Conservation (phyloP, 92 coral and sea anemone species). For the Epizoanthus stellaris region DNA sequence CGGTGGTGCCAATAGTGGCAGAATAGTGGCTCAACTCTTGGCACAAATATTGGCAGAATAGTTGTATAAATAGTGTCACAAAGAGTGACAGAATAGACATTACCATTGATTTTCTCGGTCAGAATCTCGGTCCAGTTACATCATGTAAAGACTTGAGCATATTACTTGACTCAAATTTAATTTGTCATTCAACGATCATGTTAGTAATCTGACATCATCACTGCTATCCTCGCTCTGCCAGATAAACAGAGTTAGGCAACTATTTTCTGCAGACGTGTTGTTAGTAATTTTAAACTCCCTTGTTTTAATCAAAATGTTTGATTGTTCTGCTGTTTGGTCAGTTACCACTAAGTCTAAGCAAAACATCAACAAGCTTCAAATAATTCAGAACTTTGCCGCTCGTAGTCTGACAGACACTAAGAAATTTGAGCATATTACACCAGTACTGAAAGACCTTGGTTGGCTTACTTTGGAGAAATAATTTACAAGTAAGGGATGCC, state of each 20-base stretch:
- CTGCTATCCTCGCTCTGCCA: neutral
- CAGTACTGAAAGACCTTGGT: too few species aligned
- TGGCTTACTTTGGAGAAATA: too few species aligned
- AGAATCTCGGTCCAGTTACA: constrained; percentile 19
- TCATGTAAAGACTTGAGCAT: constrained; percentile 29
- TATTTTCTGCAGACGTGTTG: neutral
- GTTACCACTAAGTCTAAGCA: constrained; percentile 13
- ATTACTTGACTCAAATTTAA: constrained; percentile 27
- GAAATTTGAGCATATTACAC: too few species aligned
- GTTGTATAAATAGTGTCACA: too few species aligned
- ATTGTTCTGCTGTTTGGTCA: constrained; percentile 4
- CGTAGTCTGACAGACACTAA: too few species aligned
- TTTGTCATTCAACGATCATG: constrained; percentile 25
- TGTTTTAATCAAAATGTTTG: neutral
- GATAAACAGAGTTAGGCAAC: neutral
- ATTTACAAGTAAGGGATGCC: too few species aligned
- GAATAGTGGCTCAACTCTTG: too few species aligned
- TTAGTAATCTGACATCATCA: neutral
- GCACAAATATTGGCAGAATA: too few species aligned
- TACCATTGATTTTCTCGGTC: constrained; percentile 26
- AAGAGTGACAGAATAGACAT: too few species aligned
- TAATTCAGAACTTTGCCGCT: too few species aligned
- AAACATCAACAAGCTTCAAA: neutral
- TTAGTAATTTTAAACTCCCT: too few species aligned
- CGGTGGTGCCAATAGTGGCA: too few species aligned